Evolutionary conservation across 2,113 vertebrate species (phyloP), one percentile per base, ranked within the genome.

Genomic region (Stegastes partitus): DNA sequence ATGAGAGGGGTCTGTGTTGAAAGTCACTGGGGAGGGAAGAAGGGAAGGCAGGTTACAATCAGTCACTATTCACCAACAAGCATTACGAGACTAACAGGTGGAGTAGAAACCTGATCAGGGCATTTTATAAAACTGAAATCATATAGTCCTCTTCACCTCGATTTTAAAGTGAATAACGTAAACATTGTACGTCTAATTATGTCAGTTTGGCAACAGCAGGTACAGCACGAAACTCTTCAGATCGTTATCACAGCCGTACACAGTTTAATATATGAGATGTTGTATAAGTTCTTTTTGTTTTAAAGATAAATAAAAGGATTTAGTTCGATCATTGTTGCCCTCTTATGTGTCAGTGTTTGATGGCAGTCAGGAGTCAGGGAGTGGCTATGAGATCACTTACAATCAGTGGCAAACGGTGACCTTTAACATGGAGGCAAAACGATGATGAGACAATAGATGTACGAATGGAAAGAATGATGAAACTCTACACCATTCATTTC

Each of bases 381-480:
- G 90, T 64, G 88, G 71, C 78, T 23, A 9, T 42, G 11, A 57
- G 59, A 54, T 68, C 50, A 47, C 21, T 55, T 58, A 19, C 34
- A 31, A 5, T 50, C 22, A 21, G 5, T 18, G 2, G 5, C 45
- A 21, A 18, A 19, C 8, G 21, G 11, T 74, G 34, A 70, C 68
- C 78, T 87, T 79, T 74, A 56, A 19, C 51, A 22, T 18, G 3
- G n/a, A 4, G 10, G 5, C 11, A 71, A 22, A 82, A 79, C 81
- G 51, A 49, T 62, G 4, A 58, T 44, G 42, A 44, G n/a, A 85
- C 65, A 89, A 83, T 31, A 18, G 64, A 74, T 19, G 76, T 1
- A 31, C 70, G 25, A 31, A 9, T 49, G 56, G 26, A 85, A 92
- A 81, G 70, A 93, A 89, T 83, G 66, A 71, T 82, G 90, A 80